Evolutionary conservation across 2,888 invertebrate species (phyloP).

Genomic region (Bursaphelenchus okinawaensis): DNA sequence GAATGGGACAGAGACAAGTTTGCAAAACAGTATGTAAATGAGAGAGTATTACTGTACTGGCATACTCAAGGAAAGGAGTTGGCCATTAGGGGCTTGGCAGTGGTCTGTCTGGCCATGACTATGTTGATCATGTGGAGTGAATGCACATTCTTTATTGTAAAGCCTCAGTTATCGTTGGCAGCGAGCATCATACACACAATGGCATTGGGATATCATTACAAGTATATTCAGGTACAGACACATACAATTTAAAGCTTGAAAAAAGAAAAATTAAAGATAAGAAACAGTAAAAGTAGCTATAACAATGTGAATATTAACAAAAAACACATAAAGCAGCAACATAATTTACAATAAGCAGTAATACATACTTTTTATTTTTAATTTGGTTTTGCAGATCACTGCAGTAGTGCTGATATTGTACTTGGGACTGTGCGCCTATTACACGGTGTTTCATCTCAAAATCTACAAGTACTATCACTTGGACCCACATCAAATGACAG

Average conservation of each 20-base stretch:
- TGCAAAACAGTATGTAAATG: slow-evolving; percentile 8
- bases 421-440: slow-evolving; percentile 93
- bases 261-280: too few relatives aligned
- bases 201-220: slow-evolving; percentile 77
- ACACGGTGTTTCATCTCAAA: slow-evolving; percentile 89
- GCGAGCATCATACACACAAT: slow-evolving; percentile 85
- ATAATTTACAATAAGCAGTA: neutral
- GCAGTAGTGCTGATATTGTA: slow-evolving; percentile 87
- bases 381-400: slow-evolving; percentile 67
- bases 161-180: slow-evolving; percentile 87
- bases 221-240: slow-evolving; percentile 82
- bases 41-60: slow-evolving; percentile 27
- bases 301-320: too few relatives aligned
- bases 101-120: slow-evolving; percentile 71
- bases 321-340: too few relatives aligned
- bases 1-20: slow-evolving; percentile 2
- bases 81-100: slow-evolving; percentile 59
- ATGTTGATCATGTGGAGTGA: slow-evolving; percentile 97
- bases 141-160: slow-evolving; percentile 88
- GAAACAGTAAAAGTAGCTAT: too few relatives aligned
- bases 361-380: neutral
- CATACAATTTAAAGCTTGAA: neutral
- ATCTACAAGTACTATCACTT: slow-evolving; percentile 92
- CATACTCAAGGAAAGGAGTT: slow-evolving; percentile 68
- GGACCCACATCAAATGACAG: slow-evolving; percentile 94